Percentiles rank a stretch among this genome's conserved stretches.
Evolutionary conservation across 2,888 invertebrate species (phyloP).

Genomic region (Epirrhoe alternata): DNA sequence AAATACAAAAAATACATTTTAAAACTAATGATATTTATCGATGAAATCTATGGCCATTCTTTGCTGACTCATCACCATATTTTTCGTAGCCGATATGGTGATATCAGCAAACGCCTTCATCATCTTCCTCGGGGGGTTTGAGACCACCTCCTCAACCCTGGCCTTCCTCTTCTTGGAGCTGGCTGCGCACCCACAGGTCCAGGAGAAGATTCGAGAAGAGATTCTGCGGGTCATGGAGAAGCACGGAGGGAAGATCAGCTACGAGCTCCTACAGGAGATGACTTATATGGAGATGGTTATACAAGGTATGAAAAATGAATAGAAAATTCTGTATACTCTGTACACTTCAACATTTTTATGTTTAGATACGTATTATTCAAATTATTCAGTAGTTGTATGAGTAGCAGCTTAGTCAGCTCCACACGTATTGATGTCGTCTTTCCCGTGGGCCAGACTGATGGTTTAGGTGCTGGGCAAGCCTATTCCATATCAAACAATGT

Average conservation of each 20-base stretch:
- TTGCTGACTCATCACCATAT: neutral
- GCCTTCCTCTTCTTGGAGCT: conserved; percentile 84
- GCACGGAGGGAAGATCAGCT: conserved; percentile 71
- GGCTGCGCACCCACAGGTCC: conserved; percentile 79
- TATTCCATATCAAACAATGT: too few species aligned
- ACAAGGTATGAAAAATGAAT: conserved; percentile 69
- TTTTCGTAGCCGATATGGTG: conserved; percentile 78
- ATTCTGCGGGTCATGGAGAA: conserved; percentile 66
- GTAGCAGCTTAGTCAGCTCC: too few species aligned
- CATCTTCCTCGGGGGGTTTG: conserved; percentile 86
- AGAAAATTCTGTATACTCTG: too few species aligned
- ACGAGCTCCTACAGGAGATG: conserved; percentile 81
- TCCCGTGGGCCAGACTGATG: too few species aligned
- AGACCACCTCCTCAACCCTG: conserved; percentile 85
- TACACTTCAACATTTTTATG: too few species aligned
- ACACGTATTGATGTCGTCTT: too few species aligned
- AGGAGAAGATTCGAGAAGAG: conserved; percentile 80
- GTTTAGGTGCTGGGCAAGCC: too few species aligned
- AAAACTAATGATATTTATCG: too few species aligned
- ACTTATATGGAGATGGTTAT: conserved; percentile 85
- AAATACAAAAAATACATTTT: too few species aligned
- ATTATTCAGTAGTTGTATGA: too few species aligned
- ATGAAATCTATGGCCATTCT: too few species aligned
- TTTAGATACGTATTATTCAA: too few species aligned
- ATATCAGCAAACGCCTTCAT: conserved; percentile 85